Conservation (phyloP, 2,797 vertebrate species). For the Clarias laeviceps region DNA sequence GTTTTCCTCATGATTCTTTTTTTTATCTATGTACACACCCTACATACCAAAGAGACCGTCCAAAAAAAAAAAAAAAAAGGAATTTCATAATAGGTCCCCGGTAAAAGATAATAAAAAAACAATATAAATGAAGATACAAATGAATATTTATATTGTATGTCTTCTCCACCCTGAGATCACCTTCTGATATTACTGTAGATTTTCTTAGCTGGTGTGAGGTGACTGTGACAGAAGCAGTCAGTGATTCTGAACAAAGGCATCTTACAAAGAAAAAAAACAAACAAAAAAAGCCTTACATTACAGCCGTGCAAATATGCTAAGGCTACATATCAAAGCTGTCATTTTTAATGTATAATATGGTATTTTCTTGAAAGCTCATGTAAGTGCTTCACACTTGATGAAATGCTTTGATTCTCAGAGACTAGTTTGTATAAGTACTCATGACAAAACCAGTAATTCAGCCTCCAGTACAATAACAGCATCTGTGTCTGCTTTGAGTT, state of each 20-base stretch:
- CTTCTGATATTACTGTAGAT: slow-evolving; percentile 1
- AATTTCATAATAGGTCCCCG: too few species aligned
- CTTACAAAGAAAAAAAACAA: not conserved
- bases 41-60: too few species aligned
- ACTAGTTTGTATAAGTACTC: not conserved
- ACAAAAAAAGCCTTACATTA: not conserved
- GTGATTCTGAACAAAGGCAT: not conserved
- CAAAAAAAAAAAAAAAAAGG: too few species aligned
- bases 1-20: too few species aligned
- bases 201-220: too few species aligned
- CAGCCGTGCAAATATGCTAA: not conserved
- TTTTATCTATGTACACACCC: too few species aligned
- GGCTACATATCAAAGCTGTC: not conserved
- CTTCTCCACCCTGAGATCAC: not conserved
- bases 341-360: not conserved
- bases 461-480: not conserved
- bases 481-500: not conserved
- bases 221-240: not conserved
- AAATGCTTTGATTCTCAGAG: slow-evolving; percentile 5
- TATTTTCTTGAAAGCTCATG: not conserved
- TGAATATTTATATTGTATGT: not conserved
- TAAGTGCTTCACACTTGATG: not conserved
- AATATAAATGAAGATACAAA: not conserved
- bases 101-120: slow-evolving; percentile 22
- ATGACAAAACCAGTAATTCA: slow-evolving; percentile 25